phyloP scores from a whole-genome alignment of 2,113 vertebrate species.

The Gadus macrocephalus region DNA sequence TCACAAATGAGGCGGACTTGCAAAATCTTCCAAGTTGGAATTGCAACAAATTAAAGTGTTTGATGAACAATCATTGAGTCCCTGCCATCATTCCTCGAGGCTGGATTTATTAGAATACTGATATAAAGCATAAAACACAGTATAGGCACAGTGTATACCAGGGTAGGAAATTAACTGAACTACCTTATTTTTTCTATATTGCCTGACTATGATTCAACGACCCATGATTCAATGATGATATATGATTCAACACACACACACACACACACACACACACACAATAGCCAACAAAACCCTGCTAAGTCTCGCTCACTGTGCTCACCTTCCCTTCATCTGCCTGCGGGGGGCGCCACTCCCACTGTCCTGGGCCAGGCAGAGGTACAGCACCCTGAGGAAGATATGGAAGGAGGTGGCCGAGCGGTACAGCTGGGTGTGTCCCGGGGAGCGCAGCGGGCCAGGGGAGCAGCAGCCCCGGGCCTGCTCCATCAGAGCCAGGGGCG shows the following conservation, averaged over 20 bases:
- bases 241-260: conserved; percentile 17
- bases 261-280: conserved; percentile 19
- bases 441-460: conserved; percentile 53
- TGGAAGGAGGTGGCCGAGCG: conserved; percentile 86
- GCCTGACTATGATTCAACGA: no score
- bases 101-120: no score
- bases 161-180: no score
- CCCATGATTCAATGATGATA: no score
- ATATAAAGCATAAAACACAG: no score
- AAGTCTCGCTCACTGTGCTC: conserved; percentile 23
- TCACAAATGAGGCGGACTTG: no score
- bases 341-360: conserved; percentile 78
- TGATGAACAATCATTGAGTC: neutral
- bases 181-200: no score
- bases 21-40: no score
- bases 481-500: conserved; percentile 82
- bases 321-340: conserved; percentile 99
- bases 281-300: conserved; percentile 19
- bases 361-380: conserved; percentile 80
- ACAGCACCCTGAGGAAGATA: conserved; percentile 90
- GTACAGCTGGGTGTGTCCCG: conserved; percentile 75
- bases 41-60: no score
- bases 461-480: conserved; percentile 81
- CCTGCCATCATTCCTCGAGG: conserved; percentile 8
- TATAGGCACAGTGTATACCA: no score